Conservation (phyloP, 2,113 vertebrate species). For the Hippolais icterina region DNA sequence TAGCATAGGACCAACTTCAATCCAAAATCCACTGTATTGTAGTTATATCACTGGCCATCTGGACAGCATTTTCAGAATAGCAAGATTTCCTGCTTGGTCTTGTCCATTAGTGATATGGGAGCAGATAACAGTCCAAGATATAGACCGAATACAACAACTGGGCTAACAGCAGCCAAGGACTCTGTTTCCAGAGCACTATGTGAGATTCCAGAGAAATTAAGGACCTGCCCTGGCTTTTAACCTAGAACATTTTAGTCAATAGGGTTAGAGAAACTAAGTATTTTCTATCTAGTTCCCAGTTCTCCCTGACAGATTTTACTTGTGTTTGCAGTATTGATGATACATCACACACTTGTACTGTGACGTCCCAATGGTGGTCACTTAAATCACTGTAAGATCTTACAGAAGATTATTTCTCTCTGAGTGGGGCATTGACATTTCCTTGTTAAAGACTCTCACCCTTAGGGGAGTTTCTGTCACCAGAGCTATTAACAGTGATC, state of each 20-base stretch:
- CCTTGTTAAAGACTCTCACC: slow-evolving; percentile 55
- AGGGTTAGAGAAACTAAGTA: not conserved
- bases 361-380: not conserved
- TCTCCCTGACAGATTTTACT: not conserved
- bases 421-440: slow-evolving; percentile 61
- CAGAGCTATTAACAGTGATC: slow-evolving; percentile 56
- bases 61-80: not conserved
- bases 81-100: not conserved
- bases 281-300: not conserved
- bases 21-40: not conserved
- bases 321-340: not conserved
- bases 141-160: not conserved
- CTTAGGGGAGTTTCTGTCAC: slow-evolving; percentile 41
- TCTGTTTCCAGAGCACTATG: not conserved
- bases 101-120: not conserved
- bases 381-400: slow-evolving; percentile 44
- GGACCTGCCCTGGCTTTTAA: not conserved
- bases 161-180: not conserved
- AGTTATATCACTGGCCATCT: not conserved
- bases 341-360: not conserved
- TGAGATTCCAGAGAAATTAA: no score
- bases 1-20: not conserved
- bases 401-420: slow-evolving; percentile 40
- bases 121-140: not conserved
- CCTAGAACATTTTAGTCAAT: not conserved